Base-by-base conservation (phyloP, 2,888 invertebrate species). In the Anarsia innoxiella region DNA sequence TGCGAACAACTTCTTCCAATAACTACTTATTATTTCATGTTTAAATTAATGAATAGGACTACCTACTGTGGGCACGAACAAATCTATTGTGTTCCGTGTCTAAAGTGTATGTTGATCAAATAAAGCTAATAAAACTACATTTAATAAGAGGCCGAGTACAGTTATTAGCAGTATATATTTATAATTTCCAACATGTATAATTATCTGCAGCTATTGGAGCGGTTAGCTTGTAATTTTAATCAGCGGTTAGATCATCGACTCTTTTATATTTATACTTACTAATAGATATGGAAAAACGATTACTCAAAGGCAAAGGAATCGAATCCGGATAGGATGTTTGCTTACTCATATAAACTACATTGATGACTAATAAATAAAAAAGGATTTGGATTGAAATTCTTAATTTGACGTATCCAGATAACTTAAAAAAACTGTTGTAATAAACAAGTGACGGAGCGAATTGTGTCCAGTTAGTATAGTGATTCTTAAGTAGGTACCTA, bases 161-260 rank as follows among this genome's bases (percentile, higher is more conserved):
- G 36, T 36, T 36, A 29, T 29, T 29, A 29, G 10, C 13, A 36
- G 27, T 29, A 23, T 36, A n/a, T n/a, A 28, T 36, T 36, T 31
- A 37, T 38, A 28, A 19, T 27, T 33, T 39, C 34, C 58, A 66
- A 60, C 53, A 51, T 51, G 53, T 67, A 56, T 63, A 67, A 69
- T 66, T 63, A 61, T 61, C 44, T 49, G 42, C 62, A 58, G 57
- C 13, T 12, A 26, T 61, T 56, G 58, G 62, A 60, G 52, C 52
- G 61, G 59, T 57, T 58, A 63, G 60, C 45, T 39, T 56, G 48
- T 63, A 59, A 59, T 61, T 58, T 56, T 56, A 55, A 57, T 60
- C 51, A 46, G 38, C 37, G 58, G 53, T 71, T 69, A 68, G 59
- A 58, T 70, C 70, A 71, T 62, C 66, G 53, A 47, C 46, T 48